Evolutionary conservation across 2,888 invertebrate species (phyloP).

Genomic region (Leucophenga maculata): DNA sequence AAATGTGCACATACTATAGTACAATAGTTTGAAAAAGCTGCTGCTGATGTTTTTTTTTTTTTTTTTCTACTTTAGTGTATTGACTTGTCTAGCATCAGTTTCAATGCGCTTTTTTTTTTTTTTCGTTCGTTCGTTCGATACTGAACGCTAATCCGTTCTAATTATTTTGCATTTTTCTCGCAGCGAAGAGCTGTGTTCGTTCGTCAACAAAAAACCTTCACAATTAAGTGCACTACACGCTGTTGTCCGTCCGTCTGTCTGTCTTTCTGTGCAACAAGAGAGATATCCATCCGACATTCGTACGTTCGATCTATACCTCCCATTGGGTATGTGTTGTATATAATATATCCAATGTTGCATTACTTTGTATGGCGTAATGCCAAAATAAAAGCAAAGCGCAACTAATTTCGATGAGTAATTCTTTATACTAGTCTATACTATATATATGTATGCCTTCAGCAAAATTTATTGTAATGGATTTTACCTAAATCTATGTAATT

Average conservation of each 20-base stretch:
- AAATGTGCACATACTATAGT: too few relatives aligned
- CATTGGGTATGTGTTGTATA: too few relatives aligned
- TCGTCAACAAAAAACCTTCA: slow-evolving; percentile 4
- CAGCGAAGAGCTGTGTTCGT: not conserved
- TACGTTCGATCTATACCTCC: not conserved
- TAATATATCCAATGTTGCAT: not conserved
- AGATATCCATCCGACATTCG: not conserved
- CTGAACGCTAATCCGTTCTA: too few relatives aligned
- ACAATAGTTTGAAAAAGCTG: too few relatives aligned
- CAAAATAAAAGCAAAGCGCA: slow-evolving; percentile 22
- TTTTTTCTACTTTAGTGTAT: too few relatives aligned
- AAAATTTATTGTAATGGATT: slow-evolving; percentile 7
- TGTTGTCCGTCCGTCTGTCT: not conserved
- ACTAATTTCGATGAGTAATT: slow-evolving; percentile 26
- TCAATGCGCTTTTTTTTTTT: too few relatives aligned
- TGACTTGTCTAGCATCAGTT: too few relatives aligned
- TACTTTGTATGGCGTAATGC: slow-evolving; percentile 21
- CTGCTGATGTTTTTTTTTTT: too few relatives aligned
- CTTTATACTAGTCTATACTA: too few relatives aligned
- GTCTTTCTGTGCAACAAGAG: not conserved
- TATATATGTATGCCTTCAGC: not conserved
- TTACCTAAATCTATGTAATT: not conserved
- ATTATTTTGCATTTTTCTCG: too few relatives aligned
- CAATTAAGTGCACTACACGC: slow-evolving; percentile 10
- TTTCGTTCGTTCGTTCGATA: too few relatives aligned